Evolutionary conservation across 2,797 vertebrate genomes (phyloP).

Genomic region (Brotula barbata): DNA sequence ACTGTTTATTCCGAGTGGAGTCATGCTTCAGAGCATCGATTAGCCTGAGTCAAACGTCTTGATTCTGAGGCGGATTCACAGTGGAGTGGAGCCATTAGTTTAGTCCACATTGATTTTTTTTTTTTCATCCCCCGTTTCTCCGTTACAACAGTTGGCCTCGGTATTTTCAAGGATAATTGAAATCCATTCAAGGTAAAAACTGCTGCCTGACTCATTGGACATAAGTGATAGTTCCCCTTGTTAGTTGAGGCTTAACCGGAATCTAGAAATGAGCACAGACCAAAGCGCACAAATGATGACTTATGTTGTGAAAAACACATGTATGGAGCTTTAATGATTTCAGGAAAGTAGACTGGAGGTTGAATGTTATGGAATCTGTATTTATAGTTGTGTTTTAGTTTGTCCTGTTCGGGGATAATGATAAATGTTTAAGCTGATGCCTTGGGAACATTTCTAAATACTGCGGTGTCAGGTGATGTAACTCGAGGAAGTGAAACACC

Average conservation of each 20-base stretch:
- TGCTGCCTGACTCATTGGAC: neutral
- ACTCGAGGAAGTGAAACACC: too few relatives aligned
- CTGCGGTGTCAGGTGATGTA: too few relatives aligned
- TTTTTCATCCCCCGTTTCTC: constrained; percentile 5
- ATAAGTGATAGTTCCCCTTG: neutral
- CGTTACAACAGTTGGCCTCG: neutral
- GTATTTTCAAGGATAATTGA: constrained; percentile 26
- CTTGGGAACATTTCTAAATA: neutral
- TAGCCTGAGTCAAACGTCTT: constrained; percentile 11
- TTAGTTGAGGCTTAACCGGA: constrained; percentile 5
- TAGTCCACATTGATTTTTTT: constrained; percentile 24
- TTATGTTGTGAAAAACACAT: constrained; percentile 8
- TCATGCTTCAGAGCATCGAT: constrained; percentile 31
- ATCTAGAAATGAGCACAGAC: neutral
- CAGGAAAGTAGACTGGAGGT: too few relatives aligned
- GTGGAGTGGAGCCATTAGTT: constrained; percentile 13
- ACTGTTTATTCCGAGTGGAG: constrained; percentile 21
- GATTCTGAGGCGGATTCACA: constrained; percentile 28
- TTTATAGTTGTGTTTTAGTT: too few relatives aligned
- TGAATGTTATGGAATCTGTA: too few relatives aligned
- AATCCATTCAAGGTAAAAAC: constrained; percentile 16
- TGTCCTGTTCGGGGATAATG: neutral
- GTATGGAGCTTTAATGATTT: constrained; percentile 5
- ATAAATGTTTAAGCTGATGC: neutral
- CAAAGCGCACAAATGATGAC: neutral